Evolutionary conservation across 2,797 vertebrate genomes (phyloP).

Genomic region (Rhodeus uyekii): DNA sequence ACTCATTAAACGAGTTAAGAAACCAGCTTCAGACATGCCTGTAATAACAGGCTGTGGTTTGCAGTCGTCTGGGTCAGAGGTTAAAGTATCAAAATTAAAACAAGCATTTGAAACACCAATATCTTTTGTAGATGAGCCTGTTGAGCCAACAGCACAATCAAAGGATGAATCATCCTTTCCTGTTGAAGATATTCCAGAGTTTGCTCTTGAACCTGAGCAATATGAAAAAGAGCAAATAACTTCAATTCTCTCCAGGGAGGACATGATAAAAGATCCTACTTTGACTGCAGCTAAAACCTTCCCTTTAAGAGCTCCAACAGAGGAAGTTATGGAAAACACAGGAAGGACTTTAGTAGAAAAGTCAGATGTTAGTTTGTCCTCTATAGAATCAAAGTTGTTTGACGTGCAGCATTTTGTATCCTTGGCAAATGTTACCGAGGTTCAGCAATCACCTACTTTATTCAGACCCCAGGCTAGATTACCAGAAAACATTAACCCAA

Average conservation of each 20-base stretch:
- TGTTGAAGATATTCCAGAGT: conserved; percentile 72
- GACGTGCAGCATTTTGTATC: conserved; percentile 67
- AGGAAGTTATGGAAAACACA: conserved; percentile 8
- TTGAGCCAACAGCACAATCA: conserved; percentile 54
- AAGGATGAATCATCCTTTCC: conserved; percentile 66
- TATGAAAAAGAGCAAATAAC: conserved; percentile 40
- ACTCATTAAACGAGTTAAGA: conserved; percentile 52
- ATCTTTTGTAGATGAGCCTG: conserved; percentile 46
- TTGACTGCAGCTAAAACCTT: conserved; percentile 15
- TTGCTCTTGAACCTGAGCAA: conserved; percentile 59
- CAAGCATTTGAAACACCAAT: conserved; percentile 76
- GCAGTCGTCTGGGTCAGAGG: conserved; percentile 70
- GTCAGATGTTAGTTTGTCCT: conserved; percentile 39
- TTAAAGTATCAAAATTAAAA: conserved; percentile 79
- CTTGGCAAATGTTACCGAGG: conserved; percentile 62
- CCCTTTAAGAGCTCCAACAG: background rate
- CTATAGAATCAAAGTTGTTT: conserved; percentile 37
- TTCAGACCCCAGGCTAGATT: conserved; percentile 66
- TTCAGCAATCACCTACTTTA: conserved; percentile 67
- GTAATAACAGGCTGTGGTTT: conserved; percentile 78
- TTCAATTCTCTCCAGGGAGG: conserved; percentile 20
- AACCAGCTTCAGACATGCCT: conserved; percentile 50
- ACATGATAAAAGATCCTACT: background rate
- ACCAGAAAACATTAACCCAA: conserved; percentile 52
- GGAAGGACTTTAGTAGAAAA: conserved; percentile 29